These are phyloP conservation scores for Andinoacara biseriatus DNA, from an alignment of 2,113 vertebrate species.

Conservation along the genomic window DNA sequence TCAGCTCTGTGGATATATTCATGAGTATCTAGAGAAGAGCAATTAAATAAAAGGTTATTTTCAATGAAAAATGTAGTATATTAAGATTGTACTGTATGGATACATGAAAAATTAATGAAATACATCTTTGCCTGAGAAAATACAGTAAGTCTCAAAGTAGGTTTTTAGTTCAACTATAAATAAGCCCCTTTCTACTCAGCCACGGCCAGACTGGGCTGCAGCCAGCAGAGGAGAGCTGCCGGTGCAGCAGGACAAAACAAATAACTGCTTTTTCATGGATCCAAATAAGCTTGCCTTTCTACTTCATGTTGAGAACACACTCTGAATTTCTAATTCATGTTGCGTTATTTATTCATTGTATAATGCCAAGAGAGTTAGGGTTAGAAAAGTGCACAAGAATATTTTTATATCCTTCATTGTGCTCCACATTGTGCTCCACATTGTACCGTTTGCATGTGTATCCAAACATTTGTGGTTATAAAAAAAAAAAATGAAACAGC, in stretches of 20 bases:
- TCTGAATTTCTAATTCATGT: constrained; percentile 16
- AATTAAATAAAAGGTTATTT: background rate
- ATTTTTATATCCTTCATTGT: constrained; percentile 3
- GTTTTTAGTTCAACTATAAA: constrained; percentile 87
- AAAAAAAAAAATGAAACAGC: constrained; percentile 11
- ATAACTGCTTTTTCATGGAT: constrained; percentile 39
- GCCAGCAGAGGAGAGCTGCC: constrained; percentile 53
- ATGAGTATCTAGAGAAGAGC: background rate
- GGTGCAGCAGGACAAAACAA: constrained; percentile 65
- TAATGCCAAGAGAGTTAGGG: background rate
- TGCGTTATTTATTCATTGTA: constrained; percentile 28
- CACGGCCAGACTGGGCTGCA: constrained; percentile 54
- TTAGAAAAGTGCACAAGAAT: constrained; percentile 1
- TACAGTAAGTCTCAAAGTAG: constrained; percentile 79
- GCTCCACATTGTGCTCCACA: background rate
- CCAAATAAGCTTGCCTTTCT: constrained; percentile 25
- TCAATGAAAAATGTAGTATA: background rate
- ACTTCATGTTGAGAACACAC: constrained; percentile 8
- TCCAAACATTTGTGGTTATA: background rate
- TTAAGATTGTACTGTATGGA: background rate
- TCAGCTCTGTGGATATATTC: background rate
- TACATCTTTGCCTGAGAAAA: constrained; percentile 52
- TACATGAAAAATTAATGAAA: constrained; percentile 34
- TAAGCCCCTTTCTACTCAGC: constrained; percentile 73
- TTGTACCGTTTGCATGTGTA: background rate